phyloP scores from a whole-genome alignment of 2,888 invertebrate species.

The Drosophila paramelanica region DNA sequence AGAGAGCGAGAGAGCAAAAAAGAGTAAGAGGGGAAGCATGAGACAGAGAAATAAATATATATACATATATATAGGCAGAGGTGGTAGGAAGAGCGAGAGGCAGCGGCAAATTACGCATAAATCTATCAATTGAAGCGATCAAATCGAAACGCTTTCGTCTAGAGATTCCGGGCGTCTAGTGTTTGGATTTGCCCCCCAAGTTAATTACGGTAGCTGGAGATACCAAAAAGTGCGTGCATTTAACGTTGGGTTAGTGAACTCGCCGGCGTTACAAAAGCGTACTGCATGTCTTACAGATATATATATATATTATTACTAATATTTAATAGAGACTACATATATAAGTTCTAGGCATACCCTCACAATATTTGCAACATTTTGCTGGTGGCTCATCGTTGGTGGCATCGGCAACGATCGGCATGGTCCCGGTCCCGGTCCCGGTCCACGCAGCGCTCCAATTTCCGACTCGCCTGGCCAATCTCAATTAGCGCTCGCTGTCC shows the following conservation, averaged over 20 bases:
- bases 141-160: constrained; percentile 22
- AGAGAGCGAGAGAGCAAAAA: not conserved
- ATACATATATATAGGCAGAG: not conserved
- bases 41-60: not conserved
- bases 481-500: constrained; percentile 5
- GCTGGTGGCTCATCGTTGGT: constrained; percentile 90
- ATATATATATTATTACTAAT: not conserved
- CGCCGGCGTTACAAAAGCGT: constrained; percentile 15
- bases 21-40: constrained; percentile 10
- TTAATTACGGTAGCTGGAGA: constrained; percentile 56
- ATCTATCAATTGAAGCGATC: constrained; percentile 77
- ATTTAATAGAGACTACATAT: constrained; percentile 24
- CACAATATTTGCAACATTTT: constrained; percentile 96
- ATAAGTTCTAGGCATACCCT: constrained; percentile 88
- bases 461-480: constrained; percentile 27
- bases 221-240: not conserved
- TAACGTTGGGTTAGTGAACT: constrained; percentile 71
- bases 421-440: constrained; percentile 82
- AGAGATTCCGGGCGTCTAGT: constrained; percentile 21
- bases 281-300: constrained; percentile 13
- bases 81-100: constrained; percentile 17
- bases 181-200: constrained; percentile 67
- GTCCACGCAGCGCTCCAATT: constrained; percentile 27
- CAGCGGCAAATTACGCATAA: constrained; percentile 68
- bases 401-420: constrained; percentile 88